Base-by-base conservation (phyloP, 2,113 vertebrate genomes). In the Holacanthus passer region DNA sequence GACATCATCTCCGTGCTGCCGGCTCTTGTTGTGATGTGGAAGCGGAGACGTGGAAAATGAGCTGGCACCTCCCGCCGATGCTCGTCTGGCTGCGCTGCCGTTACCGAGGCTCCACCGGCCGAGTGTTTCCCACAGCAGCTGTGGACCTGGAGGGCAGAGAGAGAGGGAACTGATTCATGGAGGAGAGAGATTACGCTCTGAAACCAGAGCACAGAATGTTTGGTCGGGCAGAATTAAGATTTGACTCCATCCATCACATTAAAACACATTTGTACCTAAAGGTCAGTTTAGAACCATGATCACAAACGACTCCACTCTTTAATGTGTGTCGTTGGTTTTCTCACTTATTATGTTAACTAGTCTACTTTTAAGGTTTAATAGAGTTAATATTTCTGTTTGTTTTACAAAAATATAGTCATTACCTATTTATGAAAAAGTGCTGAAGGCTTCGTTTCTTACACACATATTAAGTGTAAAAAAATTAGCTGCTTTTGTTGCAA, bases 1-100 rank as follows among this genome's bases (percentile, higher is more conserved):
- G 93, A 94, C 89, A 88, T 94, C 93, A 94, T 94, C 92, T 92
- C 24, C 13, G 45, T 2, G 88, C 91, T 87, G 81, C 92, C 65
- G 69, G 9, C 56, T 62, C 31, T 45, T 68, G 66, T 76, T 83
- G 79, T 87, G 87, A 92, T 87, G 91, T 93, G 93, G 93, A 93
- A 92, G 85, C 74, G 85, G 75, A 90, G 91, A 94, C 88, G 93
- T 94, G 92, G 90, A 91, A 85, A 91, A 84, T 43, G 72, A 85
- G 86, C 87, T 88, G 91, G 87, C 89, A 82, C 86, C 82, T 87
- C 87, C 87, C 14, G 55, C 84, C 73, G 79, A 82, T 88, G 79
- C 81, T 81, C 3, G 81, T 84, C 77, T 88, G 82, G 78, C 84
- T 83, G 80, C 75, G 6, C 70, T 2, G 1, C 9, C 7, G 91